Conservation (phyloP, 2,888 invertebrate species). For the Tipula vernalis region DNA sequence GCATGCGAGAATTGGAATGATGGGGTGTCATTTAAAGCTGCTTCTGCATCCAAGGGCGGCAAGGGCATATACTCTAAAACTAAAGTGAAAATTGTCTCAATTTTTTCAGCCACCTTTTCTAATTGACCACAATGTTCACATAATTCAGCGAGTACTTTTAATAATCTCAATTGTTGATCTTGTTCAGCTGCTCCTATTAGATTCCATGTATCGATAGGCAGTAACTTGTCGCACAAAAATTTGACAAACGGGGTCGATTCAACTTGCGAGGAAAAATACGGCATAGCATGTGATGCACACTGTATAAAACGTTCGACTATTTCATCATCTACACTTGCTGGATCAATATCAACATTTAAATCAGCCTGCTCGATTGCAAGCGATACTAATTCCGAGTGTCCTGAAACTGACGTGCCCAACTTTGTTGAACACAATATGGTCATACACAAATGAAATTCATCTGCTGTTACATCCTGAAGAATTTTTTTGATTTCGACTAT, state of each 20-base stretch:
- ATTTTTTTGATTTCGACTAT: conserved; percentile 78
- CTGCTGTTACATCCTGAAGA: conserved; percentile 74
- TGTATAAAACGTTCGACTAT: conserved; percentile 66
- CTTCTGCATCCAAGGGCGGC: conserved; percentile 60
- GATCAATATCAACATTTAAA: conserved; percentile 49
- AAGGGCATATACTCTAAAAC: conserved; percentile 77
- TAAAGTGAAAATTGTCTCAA: conserved; percentile 63
- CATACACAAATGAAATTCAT: conserved; percentile 86
- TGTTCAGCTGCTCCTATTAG: conserved; percentile 47
- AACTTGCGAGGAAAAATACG: conserved; percentile 75
- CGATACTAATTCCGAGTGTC: conserved; percentile 77
- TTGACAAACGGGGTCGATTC: conserved; percentile 74
- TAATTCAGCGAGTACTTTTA: conserved; percentile 81
- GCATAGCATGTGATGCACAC: conserved; percentile 74
- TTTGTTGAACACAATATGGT: conserved; percentile 69
- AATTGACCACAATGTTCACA: conserved; percentile 62
- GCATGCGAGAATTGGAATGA: conserved; percentile 86
- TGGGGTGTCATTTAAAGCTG: conserved; percentile 50
- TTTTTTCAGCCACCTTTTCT: conserved; percentile 59
- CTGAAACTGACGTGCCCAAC: conserved; percentile 65
- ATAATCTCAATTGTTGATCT: conserved; percentile 60
- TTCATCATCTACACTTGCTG: conserved; percentile 46
- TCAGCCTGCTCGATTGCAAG: conserved; percentile 79
- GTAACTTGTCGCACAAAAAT: conserved; percentile 73
- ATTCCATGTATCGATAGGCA: conserved; percentile 56